Conservation (phyloP, 2,888 invertebrate species). For the Marronus borbonicus region DNA sequence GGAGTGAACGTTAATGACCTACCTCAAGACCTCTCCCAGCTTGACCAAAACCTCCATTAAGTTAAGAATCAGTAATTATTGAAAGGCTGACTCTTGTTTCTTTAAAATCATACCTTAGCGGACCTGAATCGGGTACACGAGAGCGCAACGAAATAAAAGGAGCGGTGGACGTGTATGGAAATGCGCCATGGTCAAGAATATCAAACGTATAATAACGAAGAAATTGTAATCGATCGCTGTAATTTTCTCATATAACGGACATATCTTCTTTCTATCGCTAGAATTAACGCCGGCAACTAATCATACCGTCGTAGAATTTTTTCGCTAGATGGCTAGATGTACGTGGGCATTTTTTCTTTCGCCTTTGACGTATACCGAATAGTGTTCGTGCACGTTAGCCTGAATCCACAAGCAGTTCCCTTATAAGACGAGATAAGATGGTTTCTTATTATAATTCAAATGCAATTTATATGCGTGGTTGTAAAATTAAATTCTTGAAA, state of each 20-base stretch:
- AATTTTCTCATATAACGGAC: conserved; percentile 35
- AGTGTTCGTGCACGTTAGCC: not conserved
- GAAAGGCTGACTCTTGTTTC: conserved; percentile 4
- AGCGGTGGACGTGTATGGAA: conserved; percentile 10
- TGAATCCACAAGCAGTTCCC: conserved; percentile 13
- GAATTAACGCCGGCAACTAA: conserved; percentile 24
- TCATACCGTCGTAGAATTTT: not conserved
- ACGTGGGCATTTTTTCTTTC: conserved; percentile 10
- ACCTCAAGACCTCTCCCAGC: not conserved
- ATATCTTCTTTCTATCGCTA: conserved; percentile 26
- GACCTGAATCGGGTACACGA: not conserved
- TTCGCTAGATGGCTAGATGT: not conserved
- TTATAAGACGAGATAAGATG: conserved; percentile 3
- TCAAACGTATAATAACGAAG: conserved; percentile 6
- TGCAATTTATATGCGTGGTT: conserved; percentile 39
- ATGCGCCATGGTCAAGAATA: conserved; percentile 4
- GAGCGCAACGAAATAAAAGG: conserved; percentile 5
- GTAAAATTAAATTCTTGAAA: conserved; percentile 32
- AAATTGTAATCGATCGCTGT: conserved; percentile 16
- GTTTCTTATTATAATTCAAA: conserved; percentile 39
- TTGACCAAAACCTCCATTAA: conserved; percentile 15
- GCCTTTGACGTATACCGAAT: conserved; percentile 2
- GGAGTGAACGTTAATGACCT: not conserved
- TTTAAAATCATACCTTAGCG: conserved; percentile 17
- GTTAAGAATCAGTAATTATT: conserved; percentile 15